Base-by-base conservation (phyloP, 1,140 invertebrate genomes). In the Globodera rostochiensis region DNA sequence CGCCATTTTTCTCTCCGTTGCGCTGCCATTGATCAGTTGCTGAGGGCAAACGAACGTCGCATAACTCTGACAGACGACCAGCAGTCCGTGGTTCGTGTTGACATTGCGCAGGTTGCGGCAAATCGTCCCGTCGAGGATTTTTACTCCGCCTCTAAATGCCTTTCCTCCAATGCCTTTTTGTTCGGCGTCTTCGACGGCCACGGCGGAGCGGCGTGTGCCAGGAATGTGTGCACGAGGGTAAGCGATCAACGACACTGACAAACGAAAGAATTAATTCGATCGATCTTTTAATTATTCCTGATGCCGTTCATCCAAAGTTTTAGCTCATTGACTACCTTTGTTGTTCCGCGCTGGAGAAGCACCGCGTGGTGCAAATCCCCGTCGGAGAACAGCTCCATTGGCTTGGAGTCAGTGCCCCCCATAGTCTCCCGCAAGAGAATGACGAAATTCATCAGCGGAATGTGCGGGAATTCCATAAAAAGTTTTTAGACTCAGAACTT, bases 111-210 rank as follows among this genome's bases (percentile, higher is more conserved):
- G 60, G 53, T 90, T 9, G 89, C 88, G 1, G 88, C 88, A 4
- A 89, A 89, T 66, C 79, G 80, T 36, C 88, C 88, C 1, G 82
- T 90, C 7, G 88, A 89, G 80, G 88, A 89, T 67, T 90, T 86
- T 73, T 90, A 83, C 73, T 87, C 88, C 47, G 87, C 84, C n/a
- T 82, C 87, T 13, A 90, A 90, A 77, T 88, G 88, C 70, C 57
- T 89, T 6, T 86, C 83, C 3, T 90, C 89, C 25, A 82, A 87
- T 73, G 88, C 88, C 36, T 85, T 83, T 73, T 70, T 89, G 6
- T 82, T 89, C 66, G 88, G 88, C 25, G 87, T 89, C 6, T 89
- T 89, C 66, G 88, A 89, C 80, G 88, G 88, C 13, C 88, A 89
- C 78, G 88, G 84, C 11, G 88, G 88, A 53, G 85, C 85, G 11